phyloP scores from a whole-genome alignment of 2,797 vertebrate species.

The Dryobates pubescens region DNA sequence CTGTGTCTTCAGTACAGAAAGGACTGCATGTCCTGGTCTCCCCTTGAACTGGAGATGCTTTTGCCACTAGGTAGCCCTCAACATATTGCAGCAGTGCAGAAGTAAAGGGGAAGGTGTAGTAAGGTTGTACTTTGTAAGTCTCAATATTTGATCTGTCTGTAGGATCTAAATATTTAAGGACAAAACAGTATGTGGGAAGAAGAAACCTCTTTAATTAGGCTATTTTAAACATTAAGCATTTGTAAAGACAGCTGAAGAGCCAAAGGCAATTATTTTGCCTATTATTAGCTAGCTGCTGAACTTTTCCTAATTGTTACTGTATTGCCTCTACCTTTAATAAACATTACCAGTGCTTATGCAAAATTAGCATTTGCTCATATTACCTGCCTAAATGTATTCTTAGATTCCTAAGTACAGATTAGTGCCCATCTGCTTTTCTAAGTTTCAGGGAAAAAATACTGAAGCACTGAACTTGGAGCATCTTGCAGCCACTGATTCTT shows the following conservation, averaged over 20 bases:
- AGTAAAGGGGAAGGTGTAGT: not conserved
- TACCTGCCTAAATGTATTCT: not conserved
- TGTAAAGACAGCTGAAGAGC: not conserved
- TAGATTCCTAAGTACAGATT: not conserved
- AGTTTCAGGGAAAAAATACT: not conserved
- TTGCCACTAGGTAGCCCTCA: not conserved
- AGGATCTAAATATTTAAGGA: not conserved
- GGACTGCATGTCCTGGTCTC: fast-evolving
- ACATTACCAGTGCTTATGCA: not conserved
- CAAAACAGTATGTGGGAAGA: not conserved
- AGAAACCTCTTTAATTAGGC: not conserved
- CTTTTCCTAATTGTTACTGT: not conserved
- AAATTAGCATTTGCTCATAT: not conserved
- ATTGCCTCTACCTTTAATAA: not conserved
- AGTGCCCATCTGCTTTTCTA: not conserved
- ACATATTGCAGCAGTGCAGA: fast-evolving
- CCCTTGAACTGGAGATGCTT: not conserved
- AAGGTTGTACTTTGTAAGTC: not conserved
- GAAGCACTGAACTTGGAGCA: not conserved
- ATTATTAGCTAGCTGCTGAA: not conserved
- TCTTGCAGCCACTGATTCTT: not conserved
- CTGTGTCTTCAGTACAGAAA: fast-evolving
- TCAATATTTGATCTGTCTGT: not conserved
- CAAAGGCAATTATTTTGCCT: conserved; percentile 7
- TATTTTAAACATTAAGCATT: not conserved